These are phyloP conservation scores for Puma concolor DNA, from an alignment of 2,113 vertebrate genomes.

Conservation along the genomic window DNA sequence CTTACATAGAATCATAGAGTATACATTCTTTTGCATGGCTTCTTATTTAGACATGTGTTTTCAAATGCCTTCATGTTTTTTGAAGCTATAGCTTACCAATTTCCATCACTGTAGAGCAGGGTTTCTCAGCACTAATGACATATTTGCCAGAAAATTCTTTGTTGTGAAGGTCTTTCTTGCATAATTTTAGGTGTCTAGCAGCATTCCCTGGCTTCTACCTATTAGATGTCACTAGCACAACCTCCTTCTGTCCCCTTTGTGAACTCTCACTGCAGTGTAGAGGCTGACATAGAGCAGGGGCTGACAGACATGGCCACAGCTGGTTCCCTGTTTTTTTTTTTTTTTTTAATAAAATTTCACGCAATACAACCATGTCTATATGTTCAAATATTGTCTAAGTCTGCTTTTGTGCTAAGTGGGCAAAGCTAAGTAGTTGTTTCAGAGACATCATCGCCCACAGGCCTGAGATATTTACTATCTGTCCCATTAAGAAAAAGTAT, in stretches of 20 bases:
- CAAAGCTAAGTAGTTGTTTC: neutral
- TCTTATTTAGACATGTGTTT: neutral
- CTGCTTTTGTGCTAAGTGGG: too few relatives aligned
- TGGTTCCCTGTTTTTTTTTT: neutral
- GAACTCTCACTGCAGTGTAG: neutral
- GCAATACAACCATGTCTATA: too few relatives aligned
- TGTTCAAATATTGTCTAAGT: too few relatives aligned
- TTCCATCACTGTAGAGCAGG: neutral
- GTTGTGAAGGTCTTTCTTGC: neutral
- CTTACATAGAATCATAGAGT: neutral
- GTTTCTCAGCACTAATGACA: neutral
- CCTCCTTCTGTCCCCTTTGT: neutral
- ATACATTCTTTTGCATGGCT: neutral
- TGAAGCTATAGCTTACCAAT: neutral
- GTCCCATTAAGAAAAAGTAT: neutral
- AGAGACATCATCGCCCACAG: neutral
- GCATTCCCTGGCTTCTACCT: neutral
- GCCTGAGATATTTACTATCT: neutral
- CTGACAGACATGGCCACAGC: neutral
- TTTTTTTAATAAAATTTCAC: neutral
- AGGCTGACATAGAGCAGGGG: neutral
- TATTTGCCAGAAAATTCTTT: neutral
- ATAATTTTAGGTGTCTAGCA: neutral
- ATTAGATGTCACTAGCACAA: neutral
- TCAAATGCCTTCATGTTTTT: neutral